These are phyloP conservation scores for Hemistola chrysoprasaria DNA, from an alignment of 2,888 invertebrate genomes.

Conservation along the genomic window DNA sequence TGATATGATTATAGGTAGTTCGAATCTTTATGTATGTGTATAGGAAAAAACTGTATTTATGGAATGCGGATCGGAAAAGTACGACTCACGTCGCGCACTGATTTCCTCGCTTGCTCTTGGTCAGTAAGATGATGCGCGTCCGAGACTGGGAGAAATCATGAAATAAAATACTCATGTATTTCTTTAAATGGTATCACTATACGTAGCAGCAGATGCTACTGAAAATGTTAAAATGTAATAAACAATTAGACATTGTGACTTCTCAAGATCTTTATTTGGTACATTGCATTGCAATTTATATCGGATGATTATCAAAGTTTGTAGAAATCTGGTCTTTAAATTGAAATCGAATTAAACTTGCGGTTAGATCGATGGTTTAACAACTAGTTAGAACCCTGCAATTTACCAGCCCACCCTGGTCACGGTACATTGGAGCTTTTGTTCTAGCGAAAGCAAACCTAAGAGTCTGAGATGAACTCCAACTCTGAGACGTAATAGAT, in stretches of 20 bases:
- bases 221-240: too few species aligned
- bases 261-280: too few species aligned
- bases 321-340: conserved; percentile 30
- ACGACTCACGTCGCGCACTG: conserved; percentile 72
- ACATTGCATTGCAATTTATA: too few species aligned
- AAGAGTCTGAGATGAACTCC: conserved; percentile 8
- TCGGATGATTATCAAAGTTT: neutral
- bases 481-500: too few species aligned
- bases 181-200: too few species aligned
- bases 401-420: conserved; percentile 49
- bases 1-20: conserved; percentile 10
- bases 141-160: conserved; percentile 66
- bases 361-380: conserved; percentile 42
- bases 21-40: conserved; percentile 42
- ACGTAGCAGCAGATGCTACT: too few species aligned
- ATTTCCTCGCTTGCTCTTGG: conserved; percentile 68
- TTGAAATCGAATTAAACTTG: conserved; percentile 38
- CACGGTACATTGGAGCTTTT: conserved; percentile 51
- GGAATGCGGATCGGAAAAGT: conserved; percentile 78
- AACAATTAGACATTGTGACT: too few species aligned
- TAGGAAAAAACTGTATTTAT: conserved; percentile 53
- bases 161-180: conserved; percentile 46
- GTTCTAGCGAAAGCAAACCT: conserved; percentile 47
- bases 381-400: conserved; percentile 43
- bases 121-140: conserved; percentile 65